Conservation (phyloP, 2,113 vertebrate genomes). For the Catharus bicknelli region DNA sequence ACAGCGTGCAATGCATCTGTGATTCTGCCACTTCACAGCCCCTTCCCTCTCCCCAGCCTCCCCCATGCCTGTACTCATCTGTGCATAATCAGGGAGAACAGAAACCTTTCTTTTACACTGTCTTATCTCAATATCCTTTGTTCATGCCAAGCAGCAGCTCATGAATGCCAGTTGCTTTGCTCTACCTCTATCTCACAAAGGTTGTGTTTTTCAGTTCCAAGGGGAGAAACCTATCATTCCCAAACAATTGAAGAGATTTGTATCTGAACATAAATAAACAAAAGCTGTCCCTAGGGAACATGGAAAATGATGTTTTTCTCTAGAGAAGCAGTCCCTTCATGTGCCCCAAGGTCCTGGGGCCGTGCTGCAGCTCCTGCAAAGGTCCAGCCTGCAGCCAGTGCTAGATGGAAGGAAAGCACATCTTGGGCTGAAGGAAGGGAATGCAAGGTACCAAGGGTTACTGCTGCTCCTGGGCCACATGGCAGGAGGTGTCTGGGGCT, state of each 20-base stretch:
- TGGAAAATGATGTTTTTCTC: conserved; percentile 28
- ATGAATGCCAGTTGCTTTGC: neutral
- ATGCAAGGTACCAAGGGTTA: rapidly evolving
- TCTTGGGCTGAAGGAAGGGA: neutral
- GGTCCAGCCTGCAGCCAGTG: neutral
- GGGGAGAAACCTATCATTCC: conserved; percentile 21
- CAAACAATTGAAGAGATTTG: conserved; percentile 38
- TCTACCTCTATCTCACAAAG: neutral
- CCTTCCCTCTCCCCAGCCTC: neutral
- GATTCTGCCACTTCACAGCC: conserved; percentile 13
- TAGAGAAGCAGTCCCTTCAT: neutral
- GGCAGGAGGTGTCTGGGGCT: neutral
- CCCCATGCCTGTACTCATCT: neutral
- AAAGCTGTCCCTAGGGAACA: neutral
- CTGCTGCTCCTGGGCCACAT: neutral
- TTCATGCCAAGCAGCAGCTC: neutral
- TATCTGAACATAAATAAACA: conserved; percentile 50
- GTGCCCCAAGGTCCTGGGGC: neutral
- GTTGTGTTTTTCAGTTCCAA: conserved; percentile 1
- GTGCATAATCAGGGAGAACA: conserved; percentile 20
- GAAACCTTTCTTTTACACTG: neutral
- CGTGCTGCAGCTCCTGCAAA: neutral
- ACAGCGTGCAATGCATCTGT: neutral
- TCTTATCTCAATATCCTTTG: conserved; percentile 36
- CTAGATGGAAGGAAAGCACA: neutral